Evolutionary conservation across 2,888 invertebrate species (phyloP).

Genomic region (Baccha elongata): DNA sequence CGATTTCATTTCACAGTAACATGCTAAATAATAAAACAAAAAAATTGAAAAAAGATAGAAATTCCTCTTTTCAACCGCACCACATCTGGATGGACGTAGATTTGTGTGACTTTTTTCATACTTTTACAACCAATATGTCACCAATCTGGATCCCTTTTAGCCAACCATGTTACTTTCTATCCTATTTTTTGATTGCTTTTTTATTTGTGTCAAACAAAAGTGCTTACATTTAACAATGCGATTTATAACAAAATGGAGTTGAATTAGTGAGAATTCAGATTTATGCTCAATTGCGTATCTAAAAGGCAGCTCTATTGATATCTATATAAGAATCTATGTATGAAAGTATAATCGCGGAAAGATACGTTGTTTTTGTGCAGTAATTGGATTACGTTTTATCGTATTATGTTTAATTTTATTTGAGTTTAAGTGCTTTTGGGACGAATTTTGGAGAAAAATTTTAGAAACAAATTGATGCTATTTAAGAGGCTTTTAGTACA

Average conservation of each 20-base stretch:
- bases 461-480: neutral
- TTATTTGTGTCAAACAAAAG: slow-evolving; percentile 41
- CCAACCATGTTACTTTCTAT: slow-evolving; percentile 17
- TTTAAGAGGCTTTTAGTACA: neutral
- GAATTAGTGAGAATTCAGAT: slow-evolving; percentile 55
- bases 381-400: neutral
- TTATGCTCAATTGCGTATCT: slow-evolving; percentile 35
- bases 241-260: slow-evolving; percentile 15
- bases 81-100: slow-evolving; percentile 28
- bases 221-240: slow-evolving; percentile 41
- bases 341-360: neutral
- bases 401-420: slow-evolving; percentile 15
- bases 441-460: neutral
- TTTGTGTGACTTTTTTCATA: slow-evolving; percentile 16
- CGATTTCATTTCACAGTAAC: slow-evolving; percentile 51
- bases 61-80: slow-evolving; percentile 3
- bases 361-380: neutral
- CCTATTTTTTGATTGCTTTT: slow-evolving; percentile 42
- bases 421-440: slow-evolving; percentile 19
- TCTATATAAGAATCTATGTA: neutral
- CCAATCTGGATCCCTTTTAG: slow-evolving; percentile 42
- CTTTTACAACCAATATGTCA: slow-evolving; percentile 44
- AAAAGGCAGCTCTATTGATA: neutral
- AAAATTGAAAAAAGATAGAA: neutral
- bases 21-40: slow-evolving; percentile 10